phyloP scores from a whole-genome alignment of 2,888 invertebrate genomes.

The Rotaria socialis region DNA sequence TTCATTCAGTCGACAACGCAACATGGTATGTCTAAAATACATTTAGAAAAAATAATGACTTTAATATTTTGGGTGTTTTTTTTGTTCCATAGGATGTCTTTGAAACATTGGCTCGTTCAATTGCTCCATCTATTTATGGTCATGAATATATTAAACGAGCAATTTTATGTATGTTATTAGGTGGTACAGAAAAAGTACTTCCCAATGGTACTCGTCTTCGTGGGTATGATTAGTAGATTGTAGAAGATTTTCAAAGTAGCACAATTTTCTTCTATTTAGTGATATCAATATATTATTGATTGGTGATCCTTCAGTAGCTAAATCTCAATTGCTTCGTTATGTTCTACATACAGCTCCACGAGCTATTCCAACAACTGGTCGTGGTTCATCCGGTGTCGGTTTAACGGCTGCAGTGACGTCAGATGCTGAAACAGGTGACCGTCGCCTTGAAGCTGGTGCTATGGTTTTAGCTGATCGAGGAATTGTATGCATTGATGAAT shows the following conservation, averaged over 20 bases:
- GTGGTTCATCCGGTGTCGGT: slow-evolving; percentile 96
- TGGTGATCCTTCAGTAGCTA: slow-evolving; percentile 97
- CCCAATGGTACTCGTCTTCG: slow-evolving; percentile 59
- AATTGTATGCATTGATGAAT: slow-evolving; percentile 93
- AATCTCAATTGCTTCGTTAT: slow-evolving; percentile 83
- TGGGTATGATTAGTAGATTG: slow-evolving; percentile 58
- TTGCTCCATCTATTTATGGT: slow-evolving; percentile 96
- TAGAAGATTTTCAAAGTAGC: not conserved
- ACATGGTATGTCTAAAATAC: not conserved
- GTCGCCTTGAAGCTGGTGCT: slow-evolving; percentile 87
- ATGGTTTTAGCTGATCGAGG: slow-evolving; percentile 99
- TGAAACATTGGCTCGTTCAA: slow-evolving; percentile 78
- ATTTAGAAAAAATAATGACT: not conserved
- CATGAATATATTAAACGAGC: slow-evolving; percentile 93
- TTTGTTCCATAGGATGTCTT: slow-evolving; percentile 69
- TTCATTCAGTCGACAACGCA: slow-evolving; percentile 61
- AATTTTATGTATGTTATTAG: slow-evolving; percentile 83
- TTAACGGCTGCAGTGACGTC: slow-evolving; percentile 82
- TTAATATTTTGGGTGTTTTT: not conserved
- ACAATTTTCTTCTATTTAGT: slow-evolving; percentile 48
- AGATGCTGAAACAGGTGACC: slow-evolving; percentile 56
- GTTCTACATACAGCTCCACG: slow-evolving; percentile 88
- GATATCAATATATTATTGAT: slow-evolving; percentile 86
- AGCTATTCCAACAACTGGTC: slow-evolving; percentile 91
- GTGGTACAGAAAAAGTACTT: slow-evolving; percentile 89